Evolutionary conservation across 2,797 vertebrate species (phyloP), one percentile per base, ranked within the genome.

Genomic region (Lateolabrax maculatus): DNA sequence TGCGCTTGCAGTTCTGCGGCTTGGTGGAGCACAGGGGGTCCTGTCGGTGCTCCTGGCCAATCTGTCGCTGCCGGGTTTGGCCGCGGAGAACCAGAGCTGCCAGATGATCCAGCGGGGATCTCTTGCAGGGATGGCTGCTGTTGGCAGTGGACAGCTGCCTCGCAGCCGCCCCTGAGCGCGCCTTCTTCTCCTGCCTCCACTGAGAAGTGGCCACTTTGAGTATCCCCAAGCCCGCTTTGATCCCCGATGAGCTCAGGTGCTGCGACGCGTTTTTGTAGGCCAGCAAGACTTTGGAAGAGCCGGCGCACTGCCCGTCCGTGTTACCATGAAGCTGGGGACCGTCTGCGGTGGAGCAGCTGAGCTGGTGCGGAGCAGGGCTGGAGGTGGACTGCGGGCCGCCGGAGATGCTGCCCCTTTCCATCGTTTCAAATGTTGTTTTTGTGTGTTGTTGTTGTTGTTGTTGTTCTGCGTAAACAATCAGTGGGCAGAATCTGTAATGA

Each of bases 1-100:
- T 86, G 80, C 95, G 94, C 70, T 92, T 93, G 65, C 89, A 93
- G 88, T 95, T 96, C 83, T 94, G 92, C 4, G 94, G 92, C 72
- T 96, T 95, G 39, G 92, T 90, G 62, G 78, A 75, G 79, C 57
- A 11, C 7, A 67, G n/a, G 0, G 62, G 19, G 15, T 91, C 88
- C 8, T 57, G 75, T 66, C 21, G 57, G 61, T 61, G 79, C 18
- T 75, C 88, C 4, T 84, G 87, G n/a, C 53, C 82, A 16, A 92
- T 67, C 13, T 90, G 86, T 9, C 81, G 81, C 11, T 91, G 84
- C 34, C 84, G 72, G 5, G 74, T 63, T 48, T 91, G 92, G 1
- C 92, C 90, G 10, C 89, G 90, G 16, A 95, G 86, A 21, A 94
- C 75, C 48, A 94, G 80, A 37, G 93, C 84, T 1, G 93, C 90